These are phyloP conservation scores for Frankliniella intonsa DNA, from an alignment of 2,888 invertebrate genomes.

Conservation along the genomic window DNA sequence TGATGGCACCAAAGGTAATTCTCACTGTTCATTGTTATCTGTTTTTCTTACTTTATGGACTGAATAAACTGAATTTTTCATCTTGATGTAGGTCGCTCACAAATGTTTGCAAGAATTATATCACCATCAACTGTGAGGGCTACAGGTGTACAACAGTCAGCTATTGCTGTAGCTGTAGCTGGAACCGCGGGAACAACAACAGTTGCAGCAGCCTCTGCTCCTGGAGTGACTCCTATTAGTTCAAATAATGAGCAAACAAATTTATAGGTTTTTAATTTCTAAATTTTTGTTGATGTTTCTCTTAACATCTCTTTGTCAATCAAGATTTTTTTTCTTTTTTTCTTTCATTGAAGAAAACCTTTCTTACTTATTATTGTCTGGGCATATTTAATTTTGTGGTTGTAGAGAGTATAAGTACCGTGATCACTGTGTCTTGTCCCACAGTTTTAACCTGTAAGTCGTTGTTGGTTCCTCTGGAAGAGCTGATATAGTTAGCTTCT, in stretches of 20 bases:
- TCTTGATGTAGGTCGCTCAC: slow-evolving; percentile 41
- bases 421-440: neutral
- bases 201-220: neutral
- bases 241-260: neutral
- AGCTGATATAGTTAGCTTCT: neutral
- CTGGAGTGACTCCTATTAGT: neutral
- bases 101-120: slow-evolving; percentile 51
- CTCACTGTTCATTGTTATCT: neutral
- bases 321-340: neutral
- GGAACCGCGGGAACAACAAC: neutral
- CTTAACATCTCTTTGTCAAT: too few species aligned
- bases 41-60: neutral
- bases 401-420: neutral
- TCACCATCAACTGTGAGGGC: slow-evolving; percentile 43
- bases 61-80: neutral
- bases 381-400: neutral
- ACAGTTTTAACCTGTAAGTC: neutral
- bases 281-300: neutral
- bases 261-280: neutral
- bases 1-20: slow-evolving; percentile 45
- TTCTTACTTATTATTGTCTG: neutral
- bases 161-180: slow-evolving; percentile 8
- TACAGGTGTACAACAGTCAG: slow-evolving; percentile 34
- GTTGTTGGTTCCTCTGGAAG: neutral
- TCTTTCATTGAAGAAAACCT: neutral